Evolutionary conservation across 2,797 vertebrate species (phyloP).

Genomic region (Gobio occitaniae): DNA sequence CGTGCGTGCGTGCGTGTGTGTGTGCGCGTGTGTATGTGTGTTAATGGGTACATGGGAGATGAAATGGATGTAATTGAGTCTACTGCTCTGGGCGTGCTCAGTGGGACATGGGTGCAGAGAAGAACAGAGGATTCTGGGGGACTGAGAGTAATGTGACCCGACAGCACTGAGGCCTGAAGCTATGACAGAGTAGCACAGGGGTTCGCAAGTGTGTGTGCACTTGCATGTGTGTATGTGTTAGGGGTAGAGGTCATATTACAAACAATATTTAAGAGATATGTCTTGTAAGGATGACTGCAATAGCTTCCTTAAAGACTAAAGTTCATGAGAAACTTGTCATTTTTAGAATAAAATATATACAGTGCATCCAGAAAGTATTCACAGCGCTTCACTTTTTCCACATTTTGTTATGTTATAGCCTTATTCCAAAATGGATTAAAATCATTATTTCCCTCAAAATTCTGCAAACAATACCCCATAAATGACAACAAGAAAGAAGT

Average conservation of each 20-base stretch:
- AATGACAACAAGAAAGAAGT: no score
- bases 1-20: background rate
- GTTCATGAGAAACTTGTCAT: background rate
- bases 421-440: no score
- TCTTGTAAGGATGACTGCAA: constrained; percentile 17
- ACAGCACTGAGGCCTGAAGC: constrained; percentile 49
- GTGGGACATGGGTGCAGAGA: constrained; percentile 41
- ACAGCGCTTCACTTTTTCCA: no score
- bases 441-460: no score
- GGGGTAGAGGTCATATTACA: constrained; percentile 26
- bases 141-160: constrained; percentile 51
- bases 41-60: constrained; percentile 43
- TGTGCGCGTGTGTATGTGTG: background rate
- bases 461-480: no score
- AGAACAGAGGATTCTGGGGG: constrained; percentile 54
- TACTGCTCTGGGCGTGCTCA: constrained; percentile 41
- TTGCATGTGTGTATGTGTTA: constrained; percentile 38
- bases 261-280: constrained; percentile 24
- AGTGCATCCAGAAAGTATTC: no score
- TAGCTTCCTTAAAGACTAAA: background rate
- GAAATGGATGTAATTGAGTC: constrained; percentile 57
- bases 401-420: no score
- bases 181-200: constrained; percentile 23
- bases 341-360: background rate
- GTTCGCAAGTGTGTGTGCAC: constrained; percentile 21